These are phyloP conservation scores for Euglossa dilemma DNA, from an alignment of 1,140 invertebrate genomes.

Conservation along the genomic window DNA sequence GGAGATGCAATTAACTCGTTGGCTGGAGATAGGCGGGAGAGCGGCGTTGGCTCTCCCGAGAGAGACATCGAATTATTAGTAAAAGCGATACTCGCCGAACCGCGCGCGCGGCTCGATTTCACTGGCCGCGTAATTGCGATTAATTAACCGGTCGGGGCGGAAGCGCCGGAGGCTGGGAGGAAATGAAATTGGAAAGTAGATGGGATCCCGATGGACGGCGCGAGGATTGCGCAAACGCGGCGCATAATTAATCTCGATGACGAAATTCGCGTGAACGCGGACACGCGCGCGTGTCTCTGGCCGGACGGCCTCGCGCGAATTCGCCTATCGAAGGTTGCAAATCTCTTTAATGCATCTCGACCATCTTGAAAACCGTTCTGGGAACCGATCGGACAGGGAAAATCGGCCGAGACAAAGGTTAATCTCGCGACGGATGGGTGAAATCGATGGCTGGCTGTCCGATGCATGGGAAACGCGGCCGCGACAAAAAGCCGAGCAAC, in stretches of 20 bases:
- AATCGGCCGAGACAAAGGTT: not conserved
- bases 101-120: constrained; percentile 49
- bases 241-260: constrained; percentile 44
- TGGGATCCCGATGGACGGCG: constrained; percentile 33
- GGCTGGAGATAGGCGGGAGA: constrained; percentile 1
- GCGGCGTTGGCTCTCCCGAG: not conserved
- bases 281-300: not conserved
- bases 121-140: constrained; percentile 51
- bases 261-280: constrained; percentile 22
- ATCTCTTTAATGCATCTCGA: too few species aligned
- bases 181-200: constrained; percentile 63
- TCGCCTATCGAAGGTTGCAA: too few species aligned
- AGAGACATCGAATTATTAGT: constrained; percentile 43
- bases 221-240: constrained; percentile 27
- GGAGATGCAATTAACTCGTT: constrained; percentile 30
- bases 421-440: not conserved
- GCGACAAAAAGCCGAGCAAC: constrained; percentile 22
- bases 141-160: constrained; percentile 70
- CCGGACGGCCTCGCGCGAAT: too few species aligned
- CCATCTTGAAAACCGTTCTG: too few species aligned
- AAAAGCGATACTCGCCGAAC: constrained; percentile 12
- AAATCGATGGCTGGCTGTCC: not conserved
- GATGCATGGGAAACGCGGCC: not conserved
- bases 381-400: not conserved
- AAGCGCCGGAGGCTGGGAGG: constrained; percentile 56